A percentile compares a stretch with the other conserved stretches of the same genome.
phyloP scores from a whole-genome alignment of 53 echinoderm and acorn worm species.

The Stichopus horrens region DNA sequence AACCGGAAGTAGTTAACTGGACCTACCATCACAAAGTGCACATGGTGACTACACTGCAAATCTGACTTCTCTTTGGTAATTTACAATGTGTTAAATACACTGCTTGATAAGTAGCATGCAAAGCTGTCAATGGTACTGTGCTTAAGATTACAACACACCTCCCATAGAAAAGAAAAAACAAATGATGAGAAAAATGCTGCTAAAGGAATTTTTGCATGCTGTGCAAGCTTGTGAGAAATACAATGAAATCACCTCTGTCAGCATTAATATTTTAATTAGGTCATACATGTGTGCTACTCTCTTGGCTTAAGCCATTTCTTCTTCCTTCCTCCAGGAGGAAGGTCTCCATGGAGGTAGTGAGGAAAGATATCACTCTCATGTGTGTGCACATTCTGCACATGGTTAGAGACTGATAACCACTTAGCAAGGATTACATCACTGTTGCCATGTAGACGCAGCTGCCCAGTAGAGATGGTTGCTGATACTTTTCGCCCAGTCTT shows the following conservation, averaged over 20 bases:
- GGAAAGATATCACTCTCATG: constrained; percentile 9
- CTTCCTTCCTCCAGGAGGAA: neutral
- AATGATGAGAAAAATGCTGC: no score
- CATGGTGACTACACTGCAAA: no score
- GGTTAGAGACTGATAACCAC: constrained; percentile 31
- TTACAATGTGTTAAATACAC: no score
- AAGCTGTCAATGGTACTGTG: no score
- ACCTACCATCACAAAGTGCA: no score
- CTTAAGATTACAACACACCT: no score
- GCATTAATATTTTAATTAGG: neutral
- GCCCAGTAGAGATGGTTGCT: constrained; percentile 43
- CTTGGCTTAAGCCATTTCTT: constrained; percentile 40
- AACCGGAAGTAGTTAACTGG: no score
- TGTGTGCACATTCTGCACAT: constrained; percentile 13
- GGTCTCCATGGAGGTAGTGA: neutral
- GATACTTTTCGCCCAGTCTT: constrained; percentile 22
- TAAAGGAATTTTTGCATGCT: no score
- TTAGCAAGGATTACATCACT: constrained; percentile 18
- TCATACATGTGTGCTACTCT: neutral
- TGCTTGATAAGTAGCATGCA: no score
- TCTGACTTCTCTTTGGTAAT: no score
- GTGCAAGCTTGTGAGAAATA: no score
- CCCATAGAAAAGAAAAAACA: no score
- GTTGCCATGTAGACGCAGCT: constrained; percentile 10
- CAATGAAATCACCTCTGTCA: neutral